phyloP scores from a whole-genome alignment of 2,113 vertebrate genomes.

The Nyctibius bracteatus region DNA sequence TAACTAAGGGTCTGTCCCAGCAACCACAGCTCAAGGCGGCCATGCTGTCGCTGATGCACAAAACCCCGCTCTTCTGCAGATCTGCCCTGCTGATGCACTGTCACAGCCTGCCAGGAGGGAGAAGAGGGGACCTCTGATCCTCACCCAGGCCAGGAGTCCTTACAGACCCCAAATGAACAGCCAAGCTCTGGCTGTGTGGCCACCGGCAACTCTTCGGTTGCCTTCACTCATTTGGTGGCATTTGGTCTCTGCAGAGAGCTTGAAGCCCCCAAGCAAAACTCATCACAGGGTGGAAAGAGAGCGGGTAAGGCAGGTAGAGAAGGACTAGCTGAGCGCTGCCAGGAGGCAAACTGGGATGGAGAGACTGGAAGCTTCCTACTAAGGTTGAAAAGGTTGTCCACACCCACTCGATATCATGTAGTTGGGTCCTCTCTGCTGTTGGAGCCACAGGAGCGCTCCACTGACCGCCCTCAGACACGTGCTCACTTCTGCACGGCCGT shows the following conservation, averaged over 20 bases:
- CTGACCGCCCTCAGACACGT: neutral
- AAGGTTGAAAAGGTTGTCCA: neutral
- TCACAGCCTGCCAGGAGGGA: neutral
- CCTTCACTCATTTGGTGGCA: neutral
- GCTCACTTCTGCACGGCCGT: neutral
- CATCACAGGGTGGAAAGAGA: neutral
- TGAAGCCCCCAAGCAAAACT: neutral
- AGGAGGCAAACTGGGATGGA: neutral
- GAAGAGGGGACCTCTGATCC: neutral
- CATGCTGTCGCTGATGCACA: rapidly evolving
- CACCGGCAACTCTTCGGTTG: rapidly evolving
- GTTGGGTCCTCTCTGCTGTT: neutral
- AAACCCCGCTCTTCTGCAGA: neutral
- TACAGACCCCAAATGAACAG: neutral
- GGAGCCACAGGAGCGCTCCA: neutral
- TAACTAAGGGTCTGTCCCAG: neutral
- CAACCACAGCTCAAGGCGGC: neutral
- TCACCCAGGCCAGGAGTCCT: neutral
- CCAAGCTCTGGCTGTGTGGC: neutral
- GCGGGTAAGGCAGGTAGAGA: neutral
- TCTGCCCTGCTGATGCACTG: neutral
- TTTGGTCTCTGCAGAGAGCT: neutral
- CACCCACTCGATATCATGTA: rapidly evolving
- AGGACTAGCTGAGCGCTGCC: neutral
- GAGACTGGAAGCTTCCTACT: neutral